Base-by-base conservation (phyloP, 1,140 invertebrate genomes). In the Diprion similis region DNA sequence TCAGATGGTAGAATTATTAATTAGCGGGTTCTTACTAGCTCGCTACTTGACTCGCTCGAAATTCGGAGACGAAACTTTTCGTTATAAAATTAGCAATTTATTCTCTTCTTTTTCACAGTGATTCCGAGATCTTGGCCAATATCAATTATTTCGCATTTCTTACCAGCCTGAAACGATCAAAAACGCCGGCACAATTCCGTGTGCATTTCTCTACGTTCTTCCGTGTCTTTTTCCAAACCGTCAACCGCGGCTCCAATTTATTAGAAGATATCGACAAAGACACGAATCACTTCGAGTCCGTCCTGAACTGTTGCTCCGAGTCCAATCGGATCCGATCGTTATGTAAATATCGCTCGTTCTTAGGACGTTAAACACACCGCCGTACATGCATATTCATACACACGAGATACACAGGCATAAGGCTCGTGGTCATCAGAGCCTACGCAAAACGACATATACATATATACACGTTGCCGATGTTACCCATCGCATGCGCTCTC, bases 11-110 rank as follows among this genome's bases (percentile, higher is more conserved):
- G 84, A 85, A 87, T 86, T 83, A 80, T 82, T 87, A 86, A 87
- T 86, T 83, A 86, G 79, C 48, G 76, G 70, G 72, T 82, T 83
- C 77, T 83, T 80, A 77, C 74, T 66, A 70, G 77, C 76, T n/a
- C n/a, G 19, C 69, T 19, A 74, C 46, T 68, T 78, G 70, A 75
- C 72, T 46, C 68, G 18, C 10, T 15, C 48, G 24, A 65, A 71
- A 71, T 71, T 67, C 70, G 70, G 72, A 78, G 79, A 82, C 11
- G 11, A 59, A 8, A 6, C n/a, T 59, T 59, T 59, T 59, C 51
- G 51, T 15, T 83, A 83, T 85, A 86, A 86, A 85, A 87, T 87
- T 86, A 85, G 81, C 84, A 86, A 86, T 85, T 86, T 86, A 82
- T 84, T 81, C 77, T 76, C 76, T 67, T 46, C 70, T 37, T 59